A percentile compares a stretch with the other conserved stretches of the same genome.
Conservation (phyloP, 2,113 vertebrate species). For the Aplodontia rufa region DNA sequence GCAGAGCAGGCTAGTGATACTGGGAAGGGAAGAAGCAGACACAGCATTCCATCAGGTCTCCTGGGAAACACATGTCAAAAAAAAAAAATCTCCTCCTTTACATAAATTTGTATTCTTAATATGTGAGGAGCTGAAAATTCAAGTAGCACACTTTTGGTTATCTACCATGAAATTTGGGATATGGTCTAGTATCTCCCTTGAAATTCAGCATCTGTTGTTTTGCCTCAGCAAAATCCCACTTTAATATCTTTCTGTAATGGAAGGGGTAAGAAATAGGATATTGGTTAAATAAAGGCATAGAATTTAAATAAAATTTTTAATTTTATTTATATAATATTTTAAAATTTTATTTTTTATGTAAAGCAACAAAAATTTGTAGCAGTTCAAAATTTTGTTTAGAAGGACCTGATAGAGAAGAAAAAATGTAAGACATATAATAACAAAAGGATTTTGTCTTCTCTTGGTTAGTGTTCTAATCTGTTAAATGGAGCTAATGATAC, state of each 20-base stretch:
- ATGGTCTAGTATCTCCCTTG: neutral
- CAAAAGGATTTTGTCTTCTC: neutral
- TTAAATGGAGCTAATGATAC: neutral
- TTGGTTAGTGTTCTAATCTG: neutral
- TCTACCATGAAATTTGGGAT: neutral
- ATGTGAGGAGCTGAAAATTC: neutral
- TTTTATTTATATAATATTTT: slow-evolving; percentile 7
- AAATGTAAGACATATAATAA: neutral
- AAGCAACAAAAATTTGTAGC: neutral
- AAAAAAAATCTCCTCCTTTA: neutral
- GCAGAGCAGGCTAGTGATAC: neutral
- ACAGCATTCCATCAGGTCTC: neutral
- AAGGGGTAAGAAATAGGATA: neutral
- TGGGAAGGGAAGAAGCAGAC: neutral
- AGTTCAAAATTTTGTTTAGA: neutral
- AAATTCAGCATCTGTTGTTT: neutral
- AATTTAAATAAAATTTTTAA: neutral
- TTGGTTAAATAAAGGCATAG: neutral
- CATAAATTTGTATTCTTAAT: neutral
- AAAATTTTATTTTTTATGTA: slow-evolving; percentile 10
- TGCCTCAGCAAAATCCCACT: neutral
- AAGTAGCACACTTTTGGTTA: neutral
- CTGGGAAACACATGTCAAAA: neutral
- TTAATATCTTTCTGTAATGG: neutral
- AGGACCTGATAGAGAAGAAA: neutral